These are phyloP conservation scores for Lepus americanus DNA, from an alignment of 2,113 vertebrate genomes.

Conservation along the genomic window DNA sequence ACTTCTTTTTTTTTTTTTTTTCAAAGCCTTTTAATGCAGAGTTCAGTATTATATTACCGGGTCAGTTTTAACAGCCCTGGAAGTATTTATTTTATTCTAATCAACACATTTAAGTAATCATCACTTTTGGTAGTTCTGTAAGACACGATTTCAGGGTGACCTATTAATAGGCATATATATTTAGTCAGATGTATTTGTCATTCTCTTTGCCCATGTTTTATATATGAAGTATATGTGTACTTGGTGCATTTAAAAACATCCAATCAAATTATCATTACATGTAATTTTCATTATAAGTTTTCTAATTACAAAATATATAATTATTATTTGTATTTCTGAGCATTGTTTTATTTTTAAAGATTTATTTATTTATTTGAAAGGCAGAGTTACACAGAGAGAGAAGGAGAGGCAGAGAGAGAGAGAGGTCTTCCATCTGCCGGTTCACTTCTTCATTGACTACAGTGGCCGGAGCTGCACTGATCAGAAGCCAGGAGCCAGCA, in stretches of 20 bases:
- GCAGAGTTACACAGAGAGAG: too few species aligned
- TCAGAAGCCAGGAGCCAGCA: too few species aligned
- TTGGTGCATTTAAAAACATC: background rate
- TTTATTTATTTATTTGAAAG: too few species aligned
- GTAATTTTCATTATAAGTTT: background rate
- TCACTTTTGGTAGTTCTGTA: background rate
- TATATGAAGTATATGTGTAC: background rate
- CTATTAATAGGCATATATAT: background rate
- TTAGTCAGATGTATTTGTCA: background rate
- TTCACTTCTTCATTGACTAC: too few species aligned
- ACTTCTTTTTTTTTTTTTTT: background rate
- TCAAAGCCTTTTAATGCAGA: background rate
- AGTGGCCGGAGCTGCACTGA: too few species aligned
- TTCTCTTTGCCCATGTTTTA: slow-evolving; percentile 32
- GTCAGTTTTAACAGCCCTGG: background rate
- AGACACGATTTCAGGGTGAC: background rate
- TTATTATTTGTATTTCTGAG: background rate
- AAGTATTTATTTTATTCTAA: background rate
- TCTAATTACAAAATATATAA: background rate
- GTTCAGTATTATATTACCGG: background rate
- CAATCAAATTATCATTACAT: background rate
- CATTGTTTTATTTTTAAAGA: too few species aligned
- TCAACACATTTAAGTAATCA: slow-evolving; percentile 13
- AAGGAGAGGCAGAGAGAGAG: too few species aligned
- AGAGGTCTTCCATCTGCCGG: too few species aligned